Conservation (phyloP, 2,113 vertebrate species). For the Dolichotis patagonum region DNA sequence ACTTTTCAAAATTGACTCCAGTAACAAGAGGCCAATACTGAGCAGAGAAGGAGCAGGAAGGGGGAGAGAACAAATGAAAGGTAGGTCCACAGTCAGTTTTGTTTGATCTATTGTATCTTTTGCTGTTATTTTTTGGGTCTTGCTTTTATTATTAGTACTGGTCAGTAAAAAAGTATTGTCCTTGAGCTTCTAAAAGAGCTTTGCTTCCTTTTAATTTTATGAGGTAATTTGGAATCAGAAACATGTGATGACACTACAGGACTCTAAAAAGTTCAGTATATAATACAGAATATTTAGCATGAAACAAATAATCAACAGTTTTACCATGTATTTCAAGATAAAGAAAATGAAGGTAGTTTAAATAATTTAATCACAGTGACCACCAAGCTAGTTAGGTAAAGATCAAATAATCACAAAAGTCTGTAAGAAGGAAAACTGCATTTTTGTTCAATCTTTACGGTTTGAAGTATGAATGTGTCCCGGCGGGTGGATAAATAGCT, state of each 20-base stretch:
- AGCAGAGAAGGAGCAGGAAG: background rate
- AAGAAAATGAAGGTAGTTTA: conserved; percentile 44
- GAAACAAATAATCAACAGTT: background rate
- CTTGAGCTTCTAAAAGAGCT: background rate
- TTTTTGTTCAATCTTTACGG: conserved; percentile 76
- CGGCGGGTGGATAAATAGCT: conserved; percentile 52
- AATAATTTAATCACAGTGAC: conserved; percentile 78
- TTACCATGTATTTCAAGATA: conserved; percentile 12
- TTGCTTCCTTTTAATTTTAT: conserved; percentile 16
- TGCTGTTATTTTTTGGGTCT: background rate
- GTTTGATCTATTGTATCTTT: conserved; percentile 34
- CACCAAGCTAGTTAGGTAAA: conserved; percentile 58
- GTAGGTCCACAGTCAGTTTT: background rate
- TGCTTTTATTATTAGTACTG: background rate
- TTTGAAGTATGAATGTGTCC: conserved; percentile 67
- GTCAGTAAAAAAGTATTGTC: background rate
- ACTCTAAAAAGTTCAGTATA: conserved; percentile 12
- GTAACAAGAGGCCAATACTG: background rate
- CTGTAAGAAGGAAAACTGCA: conserved; percentile 70
- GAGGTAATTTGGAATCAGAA: conserved; percentile 43
- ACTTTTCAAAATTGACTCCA: background rate
- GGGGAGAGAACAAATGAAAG: background rate
- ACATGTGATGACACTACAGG: background rate
- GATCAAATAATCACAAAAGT: conserved; percentile 50
- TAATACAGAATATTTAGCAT: conserved; percentile 32